Conservation (phyloP, 2,888 invertebrate genomes). For the Lasioglossum pauxillum region DNA sequence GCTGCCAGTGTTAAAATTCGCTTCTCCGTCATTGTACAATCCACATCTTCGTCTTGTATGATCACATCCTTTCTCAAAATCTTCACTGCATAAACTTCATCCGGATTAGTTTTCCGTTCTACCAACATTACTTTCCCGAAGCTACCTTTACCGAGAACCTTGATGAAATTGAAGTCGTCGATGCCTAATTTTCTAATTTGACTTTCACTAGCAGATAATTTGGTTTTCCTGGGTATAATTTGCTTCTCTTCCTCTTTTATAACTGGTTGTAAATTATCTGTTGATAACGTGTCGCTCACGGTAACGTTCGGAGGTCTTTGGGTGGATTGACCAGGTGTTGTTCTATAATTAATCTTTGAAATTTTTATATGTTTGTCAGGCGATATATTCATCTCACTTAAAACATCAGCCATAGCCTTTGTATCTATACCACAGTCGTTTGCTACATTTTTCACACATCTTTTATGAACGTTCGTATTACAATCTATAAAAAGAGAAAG, state of each 20-base stretch:
- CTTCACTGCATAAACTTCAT: constrained; percentile 95
- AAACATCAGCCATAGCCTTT: constrained; percentile 97
- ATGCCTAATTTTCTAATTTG: constrained; percentile 88
- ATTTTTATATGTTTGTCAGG: constrained; percentile 91
- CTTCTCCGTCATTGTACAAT: constrained; percentile 99
- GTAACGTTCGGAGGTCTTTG: constrained; percentile 70
- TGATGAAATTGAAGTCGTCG: constrained; percentile 98
- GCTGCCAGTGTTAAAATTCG: constrained; percentile 98
- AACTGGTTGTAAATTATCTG: constrained; percentile 50
- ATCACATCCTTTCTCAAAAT: constrained; percentile 99
- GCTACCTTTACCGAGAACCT: constrained; percentile 99
- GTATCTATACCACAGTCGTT: constrained; percentile 99
- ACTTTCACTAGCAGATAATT: constrained; percentile 62
- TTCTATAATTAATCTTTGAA: constrained; percentile 78
- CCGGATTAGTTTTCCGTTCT: constrained; percentile 93
- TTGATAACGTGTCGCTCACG: constrained; percentile 66
- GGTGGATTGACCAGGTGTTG: constrained; percentile 61
- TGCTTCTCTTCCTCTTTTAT: constrained; percentile 45
- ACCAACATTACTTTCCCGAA: constrained; percentile 99
- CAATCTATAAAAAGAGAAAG: constrained; percentile 88
- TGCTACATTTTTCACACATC: constrained; percentile 99
- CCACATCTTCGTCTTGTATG: constrained; percentile 99
- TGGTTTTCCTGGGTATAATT: constrained; percentile 57
- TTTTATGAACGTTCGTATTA: constrained; percentile 98
- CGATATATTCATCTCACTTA: constrained; percentile 96